A percentile compares a stretch with the other conserved stretches of the same genome.
phyloP scores from a whole-genome alignment of 2,888 invertebrate genomes.

The Mellilla xanthometata region DNA sequence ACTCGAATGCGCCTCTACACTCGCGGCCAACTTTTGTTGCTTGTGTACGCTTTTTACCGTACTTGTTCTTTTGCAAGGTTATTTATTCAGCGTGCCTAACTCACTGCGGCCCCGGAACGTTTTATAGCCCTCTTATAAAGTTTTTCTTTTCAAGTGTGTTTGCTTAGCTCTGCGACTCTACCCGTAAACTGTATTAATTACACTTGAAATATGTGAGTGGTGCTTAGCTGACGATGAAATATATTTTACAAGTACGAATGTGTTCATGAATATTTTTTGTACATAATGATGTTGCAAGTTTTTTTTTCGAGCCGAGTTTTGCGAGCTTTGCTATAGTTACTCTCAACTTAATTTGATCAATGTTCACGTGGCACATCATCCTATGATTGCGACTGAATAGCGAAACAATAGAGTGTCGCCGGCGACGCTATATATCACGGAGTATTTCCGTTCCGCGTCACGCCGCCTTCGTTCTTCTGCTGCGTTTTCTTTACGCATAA shows the following conservation, averaged over 20 bases:
- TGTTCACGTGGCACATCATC: constrained; percentile 45
- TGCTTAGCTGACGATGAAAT: constrained; percentile 23
- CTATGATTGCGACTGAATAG: constrained; percentile 51
- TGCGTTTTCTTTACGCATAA: constrained; percentile 79
- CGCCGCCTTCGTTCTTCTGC: constrained; percentile 53
- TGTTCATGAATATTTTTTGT: no score
- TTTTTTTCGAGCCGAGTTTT: no score
- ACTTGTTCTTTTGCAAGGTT: constrained; percentile 56
- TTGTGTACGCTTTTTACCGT: constrained; percentile 60
- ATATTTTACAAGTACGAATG: neutral
- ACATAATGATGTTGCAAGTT: no score
- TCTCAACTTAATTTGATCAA: neutral
- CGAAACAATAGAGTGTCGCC: constrained; percentile 63
- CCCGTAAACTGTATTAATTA: constrained; percentile 43
- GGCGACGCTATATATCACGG: constrained; percentile 69
- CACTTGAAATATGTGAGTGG: constrained; percentile 45
- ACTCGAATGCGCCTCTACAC: constrained; percentile 66
- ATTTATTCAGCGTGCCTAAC: constrained; percentile 55
- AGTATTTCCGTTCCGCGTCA: constrained; percentile 71
- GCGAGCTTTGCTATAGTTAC: no score
- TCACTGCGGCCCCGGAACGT: constrained; percentile 54
- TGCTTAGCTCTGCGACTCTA: constrained; percentile 39
- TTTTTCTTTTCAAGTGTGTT: constrained; percentile 60
- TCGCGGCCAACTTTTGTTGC: constrained; percentile 64
- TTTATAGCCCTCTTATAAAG: constrained; percentile 61